A percentile compares a stretch with the other conserved stretches of the same genome.
Evolutionary conservation across 2,797 vertebrate genomes (phyloP).

Genomic region (Molothrus aeneus): DNA sequence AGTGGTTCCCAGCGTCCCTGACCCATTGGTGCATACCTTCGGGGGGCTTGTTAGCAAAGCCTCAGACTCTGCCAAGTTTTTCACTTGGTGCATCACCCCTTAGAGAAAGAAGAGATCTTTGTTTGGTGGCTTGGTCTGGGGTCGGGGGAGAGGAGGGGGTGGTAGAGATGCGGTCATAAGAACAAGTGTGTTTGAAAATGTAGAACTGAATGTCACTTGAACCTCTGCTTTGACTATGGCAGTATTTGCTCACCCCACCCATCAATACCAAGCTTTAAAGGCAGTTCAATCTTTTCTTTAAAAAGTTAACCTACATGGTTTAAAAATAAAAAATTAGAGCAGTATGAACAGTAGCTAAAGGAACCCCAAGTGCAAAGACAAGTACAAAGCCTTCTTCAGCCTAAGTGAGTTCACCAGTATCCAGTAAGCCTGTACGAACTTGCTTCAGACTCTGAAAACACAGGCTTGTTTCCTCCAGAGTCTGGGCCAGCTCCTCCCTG

Average conservation of each 20-base stretch:
- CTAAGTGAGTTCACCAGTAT: not conserved
- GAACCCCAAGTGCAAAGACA: not conserved
- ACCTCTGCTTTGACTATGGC: not conserved
- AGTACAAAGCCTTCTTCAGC: not conserved
- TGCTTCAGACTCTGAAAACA: not conserved
- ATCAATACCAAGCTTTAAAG: not conserved
- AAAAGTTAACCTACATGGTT: not conserved
- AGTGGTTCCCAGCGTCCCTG: constrained; percentile 87
- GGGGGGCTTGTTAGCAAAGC: constrained; percentile 94
- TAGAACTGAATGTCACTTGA: not conserved
- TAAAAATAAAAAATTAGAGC: not conserved
- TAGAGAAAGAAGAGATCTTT: constrained; percentile 19
- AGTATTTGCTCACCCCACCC: not conserved
- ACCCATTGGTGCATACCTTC: constrained; percentile 93
- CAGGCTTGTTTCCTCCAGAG: not conserved
- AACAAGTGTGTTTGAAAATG: not conserved
- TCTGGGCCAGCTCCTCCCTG: not conserved
- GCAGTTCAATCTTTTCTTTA: not conserved
- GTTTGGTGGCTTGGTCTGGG: not conserved
- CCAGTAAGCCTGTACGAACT: not conserved
- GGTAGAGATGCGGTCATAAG: not conserved
- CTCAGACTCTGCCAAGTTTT: constrained; percentile 95
- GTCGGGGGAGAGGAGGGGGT: too few species aligned
- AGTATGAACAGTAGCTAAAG: not conserved
- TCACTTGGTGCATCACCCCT: constrained; percentile 99